Percentiles rank a stretch among this genome's conserved stretches.
Evolutionary conservation across 64 coral and sea anemone genomes (phyloP).

Genomic region (Actinia equina): DNA sequence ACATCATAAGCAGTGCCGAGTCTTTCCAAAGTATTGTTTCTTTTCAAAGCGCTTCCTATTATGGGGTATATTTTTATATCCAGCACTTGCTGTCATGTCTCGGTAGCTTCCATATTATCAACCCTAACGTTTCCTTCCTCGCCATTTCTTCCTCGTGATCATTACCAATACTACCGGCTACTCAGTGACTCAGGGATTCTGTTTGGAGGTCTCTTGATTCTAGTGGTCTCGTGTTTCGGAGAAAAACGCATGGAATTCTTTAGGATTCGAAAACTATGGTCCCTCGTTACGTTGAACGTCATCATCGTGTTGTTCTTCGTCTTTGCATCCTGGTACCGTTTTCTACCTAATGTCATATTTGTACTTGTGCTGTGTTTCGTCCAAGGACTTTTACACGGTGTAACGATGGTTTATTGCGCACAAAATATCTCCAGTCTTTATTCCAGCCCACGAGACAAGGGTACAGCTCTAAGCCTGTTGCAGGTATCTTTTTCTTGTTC

Average conservation of each 20-base stretch:
- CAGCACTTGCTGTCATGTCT: background rate
- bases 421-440: background rate
- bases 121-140: background rate
- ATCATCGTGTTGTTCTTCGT: background rate
- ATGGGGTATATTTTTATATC: background rate
- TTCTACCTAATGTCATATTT: background rate
- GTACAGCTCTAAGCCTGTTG: constrained; percentile 29
- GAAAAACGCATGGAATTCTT: background rate
- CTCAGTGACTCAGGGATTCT: background rate
- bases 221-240: background rate
- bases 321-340: background rate
- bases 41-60: background rate
- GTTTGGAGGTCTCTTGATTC: background rate
- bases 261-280: background rate
- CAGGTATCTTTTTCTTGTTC: background rate
- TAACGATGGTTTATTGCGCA: background rate
- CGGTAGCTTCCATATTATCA: background rate
- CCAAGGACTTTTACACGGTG: background rate
- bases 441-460: background rate
- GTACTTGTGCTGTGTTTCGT: background rate
- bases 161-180: background rate
- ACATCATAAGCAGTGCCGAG: background rate
- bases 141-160: background rate
- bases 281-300: background rate
- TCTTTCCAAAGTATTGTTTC: background rate